Evolutionary conservation across 2,888 invertebrate species (phyloP), one percentile per base, ranked within the genome.

Genomic region (Diabrotica balteata): DNA sequence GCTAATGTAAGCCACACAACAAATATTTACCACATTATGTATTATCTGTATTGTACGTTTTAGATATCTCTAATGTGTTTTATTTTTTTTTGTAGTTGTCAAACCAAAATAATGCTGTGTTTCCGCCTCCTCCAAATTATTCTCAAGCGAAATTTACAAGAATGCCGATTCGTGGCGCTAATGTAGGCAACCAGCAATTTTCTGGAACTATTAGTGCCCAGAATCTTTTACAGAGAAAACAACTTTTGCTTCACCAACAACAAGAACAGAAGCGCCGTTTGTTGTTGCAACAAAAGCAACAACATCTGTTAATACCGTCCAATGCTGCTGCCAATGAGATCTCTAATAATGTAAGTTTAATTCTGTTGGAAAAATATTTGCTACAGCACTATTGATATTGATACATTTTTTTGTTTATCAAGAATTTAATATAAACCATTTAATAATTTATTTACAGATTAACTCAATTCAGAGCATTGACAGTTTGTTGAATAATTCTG

Each of bases 401-500:
- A 32, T 32, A 32, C 5, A 32, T 32, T 32, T 32, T n/a, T 2
- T 32, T 32, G 32, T 32, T 32, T 32, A 2, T 32, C 3, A 32
- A 32, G 32, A 32, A 32, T 32, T 32, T 32, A 32, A 32, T 32
- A 32, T 32, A 2, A 32, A 32, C 4, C 32, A 32, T 32, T 32
- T 32, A 32, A 32, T 32, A 32, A 32, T 32, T 32, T 32, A 32
- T 32, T 63, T 43, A 0, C 49, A 63, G 62, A 85, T 86, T 71
- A 84, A 85, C 69, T 83, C 86, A 61, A 84, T 89, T 75, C 88
- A 88, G 72, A 95, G 93, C 79, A 93, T 96, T 78, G 93, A 92
- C 81, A 94, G 92, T 71, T 87, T 97, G 76, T 88, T 96, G 79
- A 93, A 93, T 81, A 92, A 92, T 77, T 91, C 91, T 75, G 92